Evolutionary conservation across 2,113 vertebrate species (phyloP).

Genomic region (Calidris pygmaea): DNA sequence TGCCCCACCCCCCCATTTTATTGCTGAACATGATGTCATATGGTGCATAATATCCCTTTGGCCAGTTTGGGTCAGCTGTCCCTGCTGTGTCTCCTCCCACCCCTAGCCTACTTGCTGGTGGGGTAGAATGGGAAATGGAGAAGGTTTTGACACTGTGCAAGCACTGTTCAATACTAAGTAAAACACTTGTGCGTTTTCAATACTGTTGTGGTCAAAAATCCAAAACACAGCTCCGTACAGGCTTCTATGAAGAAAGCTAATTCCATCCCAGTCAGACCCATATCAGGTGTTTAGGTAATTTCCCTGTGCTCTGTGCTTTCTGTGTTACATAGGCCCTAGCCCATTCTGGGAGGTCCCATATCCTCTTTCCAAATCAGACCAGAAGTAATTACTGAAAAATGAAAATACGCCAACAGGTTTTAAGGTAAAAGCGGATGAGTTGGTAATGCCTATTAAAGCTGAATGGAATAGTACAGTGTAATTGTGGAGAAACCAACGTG

Average conservation of each 20-base stretch:
- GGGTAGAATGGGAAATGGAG: background rate
- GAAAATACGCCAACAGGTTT: background rate
- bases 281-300: background rate
- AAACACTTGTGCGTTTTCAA: background rate
- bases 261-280: background rate
- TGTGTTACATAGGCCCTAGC: background rate
- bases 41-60: background rate
- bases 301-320: background rate
- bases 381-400: background rate
- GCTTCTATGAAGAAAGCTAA: background rate
- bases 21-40: background rate
- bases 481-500: background rate
- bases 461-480: background rate
- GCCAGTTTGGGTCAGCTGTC: background rate
- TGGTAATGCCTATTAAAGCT: background rate
- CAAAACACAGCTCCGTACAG: background rate
- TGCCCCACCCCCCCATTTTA: fast-evolving
- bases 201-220: background rate
- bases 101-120: background rate
- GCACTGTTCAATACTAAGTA: background rate
- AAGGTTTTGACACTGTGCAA: background rate
- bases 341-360: background rate
- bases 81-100: background rate
- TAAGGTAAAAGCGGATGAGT: background rate
- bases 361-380: background rate